These are phyloP conservation scores for Amorpha juglandis DNA, from an alignment of 2,888 invertebrate species.

Conservation along the genomic window DNA sequence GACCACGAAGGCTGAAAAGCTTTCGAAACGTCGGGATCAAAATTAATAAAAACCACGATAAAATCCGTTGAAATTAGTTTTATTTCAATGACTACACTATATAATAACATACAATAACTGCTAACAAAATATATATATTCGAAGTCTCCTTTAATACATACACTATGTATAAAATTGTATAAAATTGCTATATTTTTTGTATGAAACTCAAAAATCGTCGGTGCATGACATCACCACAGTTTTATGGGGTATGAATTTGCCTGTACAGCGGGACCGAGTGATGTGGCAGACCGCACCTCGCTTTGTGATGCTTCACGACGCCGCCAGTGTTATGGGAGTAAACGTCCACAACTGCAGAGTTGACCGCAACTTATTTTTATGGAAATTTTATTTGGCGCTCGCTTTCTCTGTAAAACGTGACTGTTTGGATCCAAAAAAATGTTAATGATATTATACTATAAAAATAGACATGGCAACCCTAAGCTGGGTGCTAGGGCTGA, in stretches of 20 bases:
- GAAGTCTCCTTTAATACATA: neutral
- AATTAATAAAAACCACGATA: too few relatives aligned
- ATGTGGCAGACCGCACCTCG: constrained; percentile 25
- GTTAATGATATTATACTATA: neutral
- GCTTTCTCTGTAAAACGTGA: neutral
- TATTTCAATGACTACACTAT: too few relatives aligned
- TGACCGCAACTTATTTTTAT: constrained; percentile 16
- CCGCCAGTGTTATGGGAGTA: constrained; percentile 16
- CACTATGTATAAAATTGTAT: neutral
- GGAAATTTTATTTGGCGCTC: constrained; percentile 10
- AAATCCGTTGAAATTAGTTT: too few relatives aligned
- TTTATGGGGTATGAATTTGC: constrained; percentile 68
- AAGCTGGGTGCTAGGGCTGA: too few relatives aligned
- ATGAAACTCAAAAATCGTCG: neutral
- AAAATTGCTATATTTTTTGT: neutral
- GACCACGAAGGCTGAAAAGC: too few relatives aligned
- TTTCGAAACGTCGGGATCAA: too few relatives aligned
- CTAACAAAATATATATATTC: too few relatives aligned
- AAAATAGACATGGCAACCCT: too few relatives aligned
- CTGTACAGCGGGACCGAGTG: constrained; percentile 24
- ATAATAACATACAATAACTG: too few relatives aligned
- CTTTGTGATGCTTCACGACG: constrained; percentile 22
- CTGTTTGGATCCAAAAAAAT: neutral
- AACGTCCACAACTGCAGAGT: constrained; percentile 5
- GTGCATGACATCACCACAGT: constrained; percentile 31